These are phyloP conservation scores for Peromyscus aztecus DNA, from an alignment of 2,797 vertebrate species.

Conservation along the genomic window DNA sequence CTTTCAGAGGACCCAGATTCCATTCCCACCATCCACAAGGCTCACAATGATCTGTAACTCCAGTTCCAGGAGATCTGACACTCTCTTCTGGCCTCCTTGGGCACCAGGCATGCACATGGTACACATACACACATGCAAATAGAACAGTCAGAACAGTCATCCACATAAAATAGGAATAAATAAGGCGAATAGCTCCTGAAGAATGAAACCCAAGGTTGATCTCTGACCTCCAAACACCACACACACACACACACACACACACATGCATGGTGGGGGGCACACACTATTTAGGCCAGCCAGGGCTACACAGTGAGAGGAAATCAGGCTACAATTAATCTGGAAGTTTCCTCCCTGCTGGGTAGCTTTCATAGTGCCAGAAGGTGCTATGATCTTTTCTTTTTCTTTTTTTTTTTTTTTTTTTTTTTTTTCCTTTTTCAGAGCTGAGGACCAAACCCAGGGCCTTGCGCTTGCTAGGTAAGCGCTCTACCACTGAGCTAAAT, in stretches of 20 bases:
- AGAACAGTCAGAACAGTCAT: not conserved
- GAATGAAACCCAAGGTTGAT: not conserved
- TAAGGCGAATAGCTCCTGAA: not conserved
- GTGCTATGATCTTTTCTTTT: not conserved
- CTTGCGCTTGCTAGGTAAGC: no score
- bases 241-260: not conserved
- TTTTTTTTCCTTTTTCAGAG: no score
- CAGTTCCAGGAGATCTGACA: not conserved
- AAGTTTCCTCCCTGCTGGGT: not conserved
- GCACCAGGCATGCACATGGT: not conserved
- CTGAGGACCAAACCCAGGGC: no score
- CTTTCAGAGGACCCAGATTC: not conserved
- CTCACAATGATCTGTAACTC: not conserved
- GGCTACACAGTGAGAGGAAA: not conserved
- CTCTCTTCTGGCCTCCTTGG: not conserved
- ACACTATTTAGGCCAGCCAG: not conserved
- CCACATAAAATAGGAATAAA: not conserved
- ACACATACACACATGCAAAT: not conserved
- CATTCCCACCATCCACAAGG: not conserved
- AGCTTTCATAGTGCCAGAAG: not conserved
- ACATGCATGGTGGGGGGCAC: not conserved
- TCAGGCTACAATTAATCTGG: not conserved
- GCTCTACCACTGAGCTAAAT: no score
- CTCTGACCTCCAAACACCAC: not conserved
- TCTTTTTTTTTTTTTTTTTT: no score